Evolutionary conservation across 2,888 invertebrate genomes (phyloP).

Genomic region (Isoperla grammatica): DNA sequence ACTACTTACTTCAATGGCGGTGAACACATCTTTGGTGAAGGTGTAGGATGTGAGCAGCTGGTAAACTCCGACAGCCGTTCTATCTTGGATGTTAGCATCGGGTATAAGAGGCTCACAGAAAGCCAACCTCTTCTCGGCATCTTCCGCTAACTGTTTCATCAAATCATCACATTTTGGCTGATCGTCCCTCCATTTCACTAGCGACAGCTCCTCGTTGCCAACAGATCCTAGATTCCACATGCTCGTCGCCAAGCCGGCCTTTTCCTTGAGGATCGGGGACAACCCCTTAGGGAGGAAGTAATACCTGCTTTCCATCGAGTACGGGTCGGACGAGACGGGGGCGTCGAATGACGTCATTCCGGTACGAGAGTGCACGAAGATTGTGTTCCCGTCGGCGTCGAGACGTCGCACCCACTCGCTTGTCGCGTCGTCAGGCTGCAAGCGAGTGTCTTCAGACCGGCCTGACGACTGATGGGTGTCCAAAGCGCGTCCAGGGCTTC

Average conservation of each 20-base stretch:
- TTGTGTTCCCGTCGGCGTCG: constrained; percentile 36
- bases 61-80: constrained; percentile 20
- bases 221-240: constrained; percentile 13
- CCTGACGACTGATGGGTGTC: neutral
- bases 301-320: constrained; percentile 45
- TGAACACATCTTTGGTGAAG: constrained; percentile 48
- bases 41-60: constrained; percentile 29
- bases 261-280: constrained; percentile 50
- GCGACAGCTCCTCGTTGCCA: constrained; percentile 35
- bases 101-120: constrained; percentile 24
- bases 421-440: neutral
- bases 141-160: constrained; percentile 18
- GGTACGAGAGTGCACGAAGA: constrained; percentile 38
- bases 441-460: neutral
- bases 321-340: constrained; percentile 28
- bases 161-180: constrained; percentile 20
- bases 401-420: constrained; percentile 30
- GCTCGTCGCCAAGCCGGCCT: constrained; percentile 25
- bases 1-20: constrained; percentile 46
- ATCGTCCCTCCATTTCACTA: constrained; percentile 42
- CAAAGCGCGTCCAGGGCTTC: too few species aligned
- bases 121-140: constrained; percentile 22
- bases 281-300: constrained; percentile 55
- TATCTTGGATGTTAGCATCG: constrained; percentile 18
- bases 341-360: constrained; percentile 38